Evolutionary conservation across 1,140 invertebrate species (phyloP), one percentile per base, ranked within the genome.

Genomic region (Cryptotermes secundus): DNA sequence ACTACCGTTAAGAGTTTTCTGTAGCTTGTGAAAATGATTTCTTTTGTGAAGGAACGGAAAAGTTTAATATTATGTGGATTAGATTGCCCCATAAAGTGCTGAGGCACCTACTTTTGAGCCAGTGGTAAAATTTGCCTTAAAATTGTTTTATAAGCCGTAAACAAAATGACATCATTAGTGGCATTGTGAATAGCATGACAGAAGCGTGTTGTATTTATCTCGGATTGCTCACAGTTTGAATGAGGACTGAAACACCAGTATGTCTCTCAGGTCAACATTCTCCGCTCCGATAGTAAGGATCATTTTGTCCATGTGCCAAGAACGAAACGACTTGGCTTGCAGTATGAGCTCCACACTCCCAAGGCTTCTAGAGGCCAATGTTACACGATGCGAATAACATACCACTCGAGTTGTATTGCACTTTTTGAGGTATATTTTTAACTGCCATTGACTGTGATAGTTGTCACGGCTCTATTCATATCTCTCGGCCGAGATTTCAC

Each of bases 241-340:
- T 72, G 59, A 72, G 59, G 2, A 31, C 4, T 72, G 59, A 19
- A 59, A 59, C 53, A 22, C 53, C 53, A 59, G 19, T 59, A 59
- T n/a, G 59, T 26, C 59, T 31, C 26, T 31, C 31, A 79, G 83
- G 83, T 83, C 83, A 65, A 84, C 34, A 36, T 84, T 84, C 79
- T 38, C 34, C 14, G 45, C 49, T 34, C 83, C 59, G 83, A 42
- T 84, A 84, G 83, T 84, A 80, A 49, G 35, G 72, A 34, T 7
- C 35, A 38, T 84, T 36, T 84, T 84, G 83, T 84, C 49, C 83
- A 49, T 79, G 83, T 84, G 83, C 83, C 83, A 84, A 84, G 83
- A 84, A 84, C 83, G 79, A 80, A 80, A 80, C 72, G 83, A 72
- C 81, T 36, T 45, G 16, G 81, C 81, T 45, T 9, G 35, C 79